A percentile compares a stretch with the other conserved stretches of the same genome.
These are phyloP conservation scores for Exocentrus adspersus DNA, from an alignment of 2,888 invertebrate species.

Conservation along the genomic window DNA sequence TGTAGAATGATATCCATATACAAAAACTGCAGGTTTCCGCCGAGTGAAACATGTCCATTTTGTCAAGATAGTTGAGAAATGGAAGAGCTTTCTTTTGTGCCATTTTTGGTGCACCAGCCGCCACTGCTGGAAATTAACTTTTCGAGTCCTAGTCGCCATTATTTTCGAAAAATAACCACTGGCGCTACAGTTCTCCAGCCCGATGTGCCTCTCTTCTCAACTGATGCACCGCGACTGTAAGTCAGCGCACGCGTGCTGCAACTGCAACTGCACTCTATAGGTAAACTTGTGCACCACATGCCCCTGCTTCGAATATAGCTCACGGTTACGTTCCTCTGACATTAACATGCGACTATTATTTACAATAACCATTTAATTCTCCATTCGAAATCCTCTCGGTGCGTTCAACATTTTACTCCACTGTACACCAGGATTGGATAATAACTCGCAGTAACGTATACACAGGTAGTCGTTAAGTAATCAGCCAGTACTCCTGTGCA, in stretches of 20 bases:
- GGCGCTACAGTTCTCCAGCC: neutral
- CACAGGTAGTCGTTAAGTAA: slow-evolving; percentile 24
- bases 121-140: no score
- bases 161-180: neutral
- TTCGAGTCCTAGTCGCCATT: neutral
- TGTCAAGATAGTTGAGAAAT: no score
- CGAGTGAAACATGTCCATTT: no score
- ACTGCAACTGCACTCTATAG: slow-evolving; percentile 22
- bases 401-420: neutral
- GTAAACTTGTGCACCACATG: slow-evolving; percentile 24
- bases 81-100: no score
- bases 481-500: slow-evolving; percentile 24
- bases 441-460: slow-evolving; percentile 21
- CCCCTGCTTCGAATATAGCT: slow-evolving; percentile 30
- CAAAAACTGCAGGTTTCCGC: no score
- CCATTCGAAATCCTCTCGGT: slow-evolving; percentile 6
- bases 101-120: no score
- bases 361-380: slow-evolving; percentile 20
- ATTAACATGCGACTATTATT: slow-evolving; percentile 11
- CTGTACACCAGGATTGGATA: slow-evolving; percentile 23
- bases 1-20: no score
- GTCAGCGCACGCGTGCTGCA: slow-evolving; percentile 17
- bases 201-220: slow-evolving; percentile 21
- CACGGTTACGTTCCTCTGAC: slow-evolving; percentile 28
- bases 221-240: slow-evolving; percentile 7